Conservation (phyloP, 2,888 invertebrate species). For the Phyllotreta cruciferae region DNA sequence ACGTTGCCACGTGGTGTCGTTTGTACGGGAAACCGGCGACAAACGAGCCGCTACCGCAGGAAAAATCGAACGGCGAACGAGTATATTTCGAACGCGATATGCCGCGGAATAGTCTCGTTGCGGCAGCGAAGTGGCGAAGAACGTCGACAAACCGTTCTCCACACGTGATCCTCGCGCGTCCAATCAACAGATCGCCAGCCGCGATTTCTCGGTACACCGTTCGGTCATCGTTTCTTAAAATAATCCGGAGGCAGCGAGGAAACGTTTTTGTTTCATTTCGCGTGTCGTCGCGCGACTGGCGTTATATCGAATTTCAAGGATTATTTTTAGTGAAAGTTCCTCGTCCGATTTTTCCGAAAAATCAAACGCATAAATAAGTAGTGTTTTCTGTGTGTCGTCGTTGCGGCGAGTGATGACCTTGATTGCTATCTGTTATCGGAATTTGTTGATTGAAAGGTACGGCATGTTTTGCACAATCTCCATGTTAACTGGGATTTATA, state of each 20-base stretch:
- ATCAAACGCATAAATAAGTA: too few relatives aligned
- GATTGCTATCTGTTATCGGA: constrained; percentile 35
- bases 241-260: constrained; percentile 46
- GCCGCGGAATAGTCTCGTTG: too few relatives aligned
- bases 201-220: constrained; percentile 53
- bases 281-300: constrained; percentile 11
- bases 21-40: too few relatives aligned
- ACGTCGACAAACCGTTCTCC: too few relatives aligned
- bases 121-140: too few relatives aligned
- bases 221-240: constrained; percentile 57
- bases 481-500: not conserved
- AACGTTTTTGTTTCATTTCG: constrained; percentile 39
- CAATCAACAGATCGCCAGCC: constrained; percentile 40
- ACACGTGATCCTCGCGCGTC: constrained; percentile 38
- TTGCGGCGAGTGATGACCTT: constrained; percentile 29
- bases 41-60: too few relatives aligned
- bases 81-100: too few relatives aligned
- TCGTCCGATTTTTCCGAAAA: too few relatives aligned
- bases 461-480: constrained; percentile 13
- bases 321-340: constrained; percentile 36
- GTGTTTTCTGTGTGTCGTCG: not conserved
- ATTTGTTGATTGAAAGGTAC: constrained; percentile 40
- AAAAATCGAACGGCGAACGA: too few relatives aligned
- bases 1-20: too few relatives aligned
- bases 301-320: constrained; percentile 25